phyloP scores from a whole-genome alignment of 2,797 vertebrate species.

The Chelonia mydas region DNA sequence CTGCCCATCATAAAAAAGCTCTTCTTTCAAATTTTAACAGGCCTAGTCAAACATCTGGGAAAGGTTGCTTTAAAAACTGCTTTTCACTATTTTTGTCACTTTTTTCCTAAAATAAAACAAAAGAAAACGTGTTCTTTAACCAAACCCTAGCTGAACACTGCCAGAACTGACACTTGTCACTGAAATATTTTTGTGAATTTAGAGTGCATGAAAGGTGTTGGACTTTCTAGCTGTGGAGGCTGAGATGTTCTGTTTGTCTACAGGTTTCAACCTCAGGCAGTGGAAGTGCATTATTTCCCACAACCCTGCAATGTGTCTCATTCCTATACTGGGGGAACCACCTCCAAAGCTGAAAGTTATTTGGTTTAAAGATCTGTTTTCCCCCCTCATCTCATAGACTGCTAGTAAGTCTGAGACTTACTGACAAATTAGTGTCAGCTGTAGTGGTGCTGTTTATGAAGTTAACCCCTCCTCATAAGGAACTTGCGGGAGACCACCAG shows the following conservation, averaged over 20 bases:
- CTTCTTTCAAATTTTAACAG: background rate
- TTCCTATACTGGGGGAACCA: fast-evolving
- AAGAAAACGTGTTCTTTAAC: background rate
- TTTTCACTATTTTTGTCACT: background rate
- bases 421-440: background rate
- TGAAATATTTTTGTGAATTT: background rate
- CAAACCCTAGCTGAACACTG: background rate
- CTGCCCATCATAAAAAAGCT: background rate
- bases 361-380: background rate
- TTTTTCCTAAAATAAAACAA: background rate
- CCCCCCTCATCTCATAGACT: background rate
- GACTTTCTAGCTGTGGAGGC: fast-evolving
- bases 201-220: background rate
- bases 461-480: background rate
- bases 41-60: background rate
- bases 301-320: fast-evolving
- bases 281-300: background rate
- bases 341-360: fast-evolving
- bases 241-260: background rate
- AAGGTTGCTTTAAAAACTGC: background rate
- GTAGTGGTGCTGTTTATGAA: background rate
- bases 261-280: background rate
- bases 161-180: background rate
- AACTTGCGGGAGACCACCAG: slow-evolving; percentile 6
- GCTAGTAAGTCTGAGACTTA: background rate